Conservation (phyloP, 1,140 invertebrate genomes). For the Gryon sp. region DNA sequence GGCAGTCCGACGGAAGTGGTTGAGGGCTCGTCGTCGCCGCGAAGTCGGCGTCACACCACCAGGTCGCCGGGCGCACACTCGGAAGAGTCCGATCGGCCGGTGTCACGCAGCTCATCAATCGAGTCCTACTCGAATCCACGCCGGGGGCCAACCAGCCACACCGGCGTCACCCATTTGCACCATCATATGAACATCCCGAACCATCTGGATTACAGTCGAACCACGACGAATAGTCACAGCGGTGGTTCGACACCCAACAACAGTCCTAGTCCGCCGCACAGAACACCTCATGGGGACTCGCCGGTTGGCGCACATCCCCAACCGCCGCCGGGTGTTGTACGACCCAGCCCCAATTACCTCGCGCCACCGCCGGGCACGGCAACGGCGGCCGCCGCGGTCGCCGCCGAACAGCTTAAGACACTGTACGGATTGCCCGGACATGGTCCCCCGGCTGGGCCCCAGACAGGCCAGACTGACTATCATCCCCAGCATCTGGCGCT, state of each 20-base stretch:
- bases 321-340: constrained; percentile 75
- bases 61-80: constrained; percentile 75
- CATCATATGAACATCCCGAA: constrained; percentile 63
- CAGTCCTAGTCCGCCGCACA: constrained; percentile 83
- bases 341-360: constrained; percentile 84
- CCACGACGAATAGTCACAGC: constrained; percentile 73
- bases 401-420: constrained; percentile 76
- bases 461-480: constrained; percentile 76
- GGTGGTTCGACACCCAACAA: constrained; percentile 81
- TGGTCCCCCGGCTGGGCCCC: constrained; percentile 77
- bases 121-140: constrained; percentile 73
- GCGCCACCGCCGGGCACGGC: constrained; percentile 85
- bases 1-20: constrained; percentile 73
- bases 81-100: constrained; percentile 73
- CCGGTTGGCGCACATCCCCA: constrained; percentile 73
- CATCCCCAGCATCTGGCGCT: constrained; percentile 75
- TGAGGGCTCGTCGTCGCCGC: constrained; percentile 77
- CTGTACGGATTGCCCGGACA: constrained; percentile 80
- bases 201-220: constrained; percentile 68
- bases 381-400: constrained; percentile 79
- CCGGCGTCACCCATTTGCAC: constrained; percentile 53
- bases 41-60: constrained; percentile 57
- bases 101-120: constrained; percentile 73
- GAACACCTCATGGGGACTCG: constrained; percentile 81
- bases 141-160: constrained; percentile 64